Base-by-base conservation (phyloP, 2,113 vertebrate genomes). In the Sceloporus undulatus region DNA sequence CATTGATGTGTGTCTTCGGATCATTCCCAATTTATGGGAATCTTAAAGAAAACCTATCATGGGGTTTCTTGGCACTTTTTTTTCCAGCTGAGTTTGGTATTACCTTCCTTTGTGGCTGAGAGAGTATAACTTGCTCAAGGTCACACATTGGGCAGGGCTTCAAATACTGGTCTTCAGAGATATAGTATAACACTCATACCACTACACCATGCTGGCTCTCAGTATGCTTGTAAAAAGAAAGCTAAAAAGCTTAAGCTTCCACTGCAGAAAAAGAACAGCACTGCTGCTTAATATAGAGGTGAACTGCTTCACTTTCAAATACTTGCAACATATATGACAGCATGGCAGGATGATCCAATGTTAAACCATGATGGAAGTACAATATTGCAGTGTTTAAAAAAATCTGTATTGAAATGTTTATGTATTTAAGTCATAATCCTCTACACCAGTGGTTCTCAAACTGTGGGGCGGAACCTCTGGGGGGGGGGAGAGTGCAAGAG, bases 251-350 rank as follows among this genome's bases (percentile, higher is more conserved):
- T 56, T 81, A 86, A 77, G 90, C 79, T 75, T 80, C 42, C 79
- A 59, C 27, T 14, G 13, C 65, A 56, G 18, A 74, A 91, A 52
- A 38, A 10, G 52, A 48, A 88, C 89, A 88, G 81, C 29, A 78
- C 78, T 86, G 78, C 80, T 62, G 79, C 48, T 87, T 90, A 68
- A 1, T 65, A 25, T 87, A 84, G 25, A 84, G 71, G 62, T 40
- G 87, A 23, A 81, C 9, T 85, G 38, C 56, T 87, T 94, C 77
- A 89, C 48, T 93, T 80, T 86, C 84, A 93, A 42, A 90, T 79
- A 92, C 34, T 34, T 34, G 34, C 34, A 34, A 34, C 34, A 34
- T 56, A 91, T 74, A 79, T 79, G 56, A 82, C 18, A 81, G 11
- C 34, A 38, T 54, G 4, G 8, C 70, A 75, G 92, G 79, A 82